Percentiles rank a stretch among this genome's conserved stretches.
Conservation (phyloP, 2,888 invertebrate species). For the Spilosoma lubricipeda region DNA sequence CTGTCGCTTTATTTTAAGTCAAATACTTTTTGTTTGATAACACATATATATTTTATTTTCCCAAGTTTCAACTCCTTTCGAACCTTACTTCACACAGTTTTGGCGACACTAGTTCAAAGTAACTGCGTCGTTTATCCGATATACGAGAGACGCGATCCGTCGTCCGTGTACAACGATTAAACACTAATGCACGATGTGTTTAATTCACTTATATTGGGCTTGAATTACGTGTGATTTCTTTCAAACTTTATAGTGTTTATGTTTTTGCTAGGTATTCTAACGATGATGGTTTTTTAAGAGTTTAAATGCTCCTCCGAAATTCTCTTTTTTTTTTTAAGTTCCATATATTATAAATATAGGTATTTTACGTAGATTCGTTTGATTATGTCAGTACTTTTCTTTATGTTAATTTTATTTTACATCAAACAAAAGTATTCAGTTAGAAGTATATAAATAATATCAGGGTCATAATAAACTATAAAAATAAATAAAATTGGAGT, state of each 20-base stretch:
- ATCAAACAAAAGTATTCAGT: not conserved
- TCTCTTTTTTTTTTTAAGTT: too few species aligned
- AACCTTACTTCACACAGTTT: slow-evolving; percentile 53
- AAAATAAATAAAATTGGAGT: too few species aligned
- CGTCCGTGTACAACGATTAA: slow-evolving; percentile 70
- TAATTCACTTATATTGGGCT: slow-evolving; percentile 66
- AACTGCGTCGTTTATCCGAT: slow-evolving; percentile 78
- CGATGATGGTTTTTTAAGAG: too few species aligned
- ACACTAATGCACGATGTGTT: slow-evolving; percentile 72
- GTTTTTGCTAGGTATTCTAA: too few species aligned
- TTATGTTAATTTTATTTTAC: too few species aligned
- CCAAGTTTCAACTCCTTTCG: slow-evolving; percentile 58
- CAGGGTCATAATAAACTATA: too few species aligned
- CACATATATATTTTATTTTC: too few species aligned
- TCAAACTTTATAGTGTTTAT: too few species aligned
- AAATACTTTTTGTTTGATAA: too few species aligned
- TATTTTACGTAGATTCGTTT: not conserved
- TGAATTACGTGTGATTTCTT: slow-evolving; percentile 50
- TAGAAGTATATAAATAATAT: not conserved
- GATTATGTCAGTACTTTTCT: too few species aligned
- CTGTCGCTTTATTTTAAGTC: too few species aligned
- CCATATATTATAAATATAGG: not conserved
- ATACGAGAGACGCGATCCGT: slow-evolving; percentile 68
- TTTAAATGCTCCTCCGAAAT: too few species aligned
- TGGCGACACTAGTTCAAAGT: slow-evolving; percentile 70